Base-by-base conservation (phyloP, 2,113 vertebrate genomes). In the Anarrhichthys ocellatus region DNA sequence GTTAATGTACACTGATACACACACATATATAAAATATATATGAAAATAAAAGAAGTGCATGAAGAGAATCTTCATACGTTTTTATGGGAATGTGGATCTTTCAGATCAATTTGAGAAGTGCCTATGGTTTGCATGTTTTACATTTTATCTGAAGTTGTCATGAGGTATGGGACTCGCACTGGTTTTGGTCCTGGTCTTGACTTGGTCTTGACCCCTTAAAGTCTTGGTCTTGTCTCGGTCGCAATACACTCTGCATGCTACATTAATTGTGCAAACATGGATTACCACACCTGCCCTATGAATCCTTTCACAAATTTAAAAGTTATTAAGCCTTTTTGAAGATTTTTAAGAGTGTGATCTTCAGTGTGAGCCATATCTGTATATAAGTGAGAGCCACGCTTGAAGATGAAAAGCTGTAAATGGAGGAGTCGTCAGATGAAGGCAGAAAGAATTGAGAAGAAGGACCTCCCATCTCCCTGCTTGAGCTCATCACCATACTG, bases 401-500 rank as follows among this genome's bases (percentile, higher is more conserved):
- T 66, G 52, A 59, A 36, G 52, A 81, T 52, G 0, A 44, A 79
- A 79, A 59, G 67, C 76, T 42, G 6, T 46, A 73, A 75, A 76
- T 11, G 10, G 38, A 81, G 50, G 63, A 59, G 34, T 75, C 48
- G 77, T 72, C 66, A 56, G 62, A 65, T 2, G 1, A 8, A 63
- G 71, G 61, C 15, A 52, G 65, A 79, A 44, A 76, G 8, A 27
- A 74, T 63, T 18, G 36, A 69, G 48, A 58, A 73, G 34, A 61
- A 76, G 38, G 14, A 58, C 63, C 62, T 85, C 44, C 68, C 24
- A 1, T 72, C 48, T 73, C 59, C 70, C 73, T 32, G 62, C 24
- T 69, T 76, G 40, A 80, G 22, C 70, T 82, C 58, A 71, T 90
- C 87, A 89, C 48, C 65, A 73, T 65, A 61, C 40, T 1, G 0